Conservation (phyloP, 2,113 vertebrate genomes). For the Salvator merianae region DNA sequence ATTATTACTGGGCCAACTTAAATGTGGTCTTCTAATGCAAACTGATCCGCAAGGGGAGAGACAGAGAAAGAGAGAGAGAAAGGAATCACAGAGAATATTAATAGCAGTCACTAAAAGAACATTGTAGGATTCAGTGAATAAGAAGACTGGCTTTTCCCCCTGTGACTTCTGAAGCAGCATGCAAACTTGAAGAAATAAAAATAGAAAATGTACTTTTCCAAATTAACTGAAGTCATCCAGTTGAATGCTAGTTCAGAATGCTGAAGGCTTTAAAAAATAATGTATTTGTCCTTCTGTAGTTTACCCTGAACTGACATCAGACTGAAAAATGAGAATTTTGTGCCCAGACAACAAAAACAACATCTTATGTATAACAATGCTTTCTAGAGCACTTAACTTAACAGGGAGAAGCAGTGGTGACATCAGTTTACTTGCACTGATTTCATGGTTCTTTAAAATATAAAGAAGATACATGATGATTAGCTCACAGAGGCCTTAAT, state of each 20-base stretch:
- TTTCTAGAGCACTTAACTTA: constrained; percentile 42
- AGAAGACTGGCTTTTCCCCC: constrained; percentile 30
- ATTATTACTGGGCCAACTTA: not conserved
- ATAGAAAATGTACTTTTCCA: not conserved
- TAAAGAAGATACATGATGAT: constrained; percentile 30
- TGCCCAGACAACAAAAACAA: constrained; percentile 19
- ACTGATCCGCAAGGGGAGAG: constrained; percentile 20
- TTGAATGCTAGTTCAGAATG: not conserved
- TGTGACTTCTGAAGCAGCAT: constrained; percentile 13
- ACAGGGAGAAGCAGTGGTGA: constrained; percentile 34
- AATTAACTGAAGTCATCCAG: not conserved
- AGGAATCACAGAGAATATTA: constrained; percentile 5
- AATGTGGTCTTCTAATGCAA: constrained; percentile 5
- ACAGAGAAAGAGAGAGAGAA: not conserved
- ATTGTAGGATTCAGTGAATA: constrained; percentile 25
- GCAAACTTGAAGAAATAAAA: constrained; percentile 11
- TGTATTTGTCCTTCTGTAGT: constrained; percentile 26
- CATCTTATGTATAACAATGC: constrained; percentile 41
- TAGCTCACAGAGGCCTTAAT: constrained; percentile 49
- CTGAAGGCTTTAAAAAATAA: constrained; percentile 28
- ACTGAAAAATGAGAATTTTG: constrained; percentile 7
- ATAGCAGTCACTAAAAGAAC: constrained; percentile 15
- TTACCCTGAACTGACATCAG: constrained; percentile 20
- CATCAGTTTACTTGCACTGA: constrained; percentile 11
- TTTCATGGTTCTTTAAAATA: not conserved